Conservation (phyloP, 1,140 invertebrate species). For the Cyrtorhinus lividipennis region DNA sequence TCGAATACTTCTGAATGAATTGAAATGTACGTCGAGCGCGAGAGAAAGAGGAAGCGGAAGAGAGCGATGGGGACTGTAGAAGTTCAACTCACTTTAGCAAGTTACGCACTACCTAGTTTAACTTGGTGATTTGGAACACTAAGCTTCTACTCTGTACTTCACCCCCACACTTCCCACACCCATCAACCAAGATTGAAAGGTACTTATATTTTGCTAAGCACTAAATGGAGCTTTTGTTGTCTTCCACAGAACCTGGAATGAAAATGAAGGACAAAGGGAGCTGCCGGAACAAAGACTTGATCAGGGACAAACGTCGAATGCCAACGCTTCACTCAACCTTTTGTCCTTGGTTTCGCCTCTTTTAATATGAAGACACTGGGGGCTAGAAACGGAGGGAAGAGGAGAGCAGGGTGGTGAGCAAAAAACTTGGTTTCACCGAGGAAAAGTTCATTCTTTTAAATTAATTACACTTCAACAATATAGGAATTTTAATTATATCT, state of each 20-base stretch:
- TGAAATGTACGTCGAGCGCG: no score
- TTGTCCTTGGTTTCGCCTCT: not conserved
- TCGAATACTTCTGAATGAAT: no score
- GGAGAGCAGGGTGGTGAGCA: no score
- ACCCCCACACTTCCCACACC: not conserved
- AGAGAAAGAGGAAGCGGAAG: no score
- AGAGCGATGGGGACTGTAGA: no score
- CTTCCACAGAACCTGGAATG: not conserved
- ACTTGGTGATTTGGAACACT: conserved; percentile 1
- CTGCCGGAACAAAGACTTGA: not conserved
- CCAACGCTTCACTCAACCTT: conserved; percentile 1
- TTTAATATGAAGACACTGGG: not conserved
- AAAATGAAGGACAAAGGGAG: conserved; percentile 5
- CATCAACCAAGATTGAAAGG: conserved; percentile 2
- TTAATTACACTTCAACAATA: no score
- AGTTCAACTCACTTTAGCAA: not conserved
- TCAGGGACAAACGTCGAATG: conserved; percentile 9
- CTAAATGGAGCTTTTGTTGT: conserved; percentile 8
- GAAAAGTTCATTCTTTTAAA: no score
- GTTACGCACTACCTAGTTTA: conserved; percentile 10
- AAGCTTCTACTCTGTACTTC: not conserved
- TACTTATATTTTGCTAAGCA: conserved; percentile 8
- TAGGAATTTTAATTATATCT: no score
- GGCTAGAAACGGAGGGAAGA: no score
- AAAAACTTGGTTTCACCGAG: no score